A percentile compares a stretch with the other conserved stretches of the same genome.
Conservation (phyloP, 2,797 vertebrate species). For the Melanogrammus aeglefinus region DNA sequence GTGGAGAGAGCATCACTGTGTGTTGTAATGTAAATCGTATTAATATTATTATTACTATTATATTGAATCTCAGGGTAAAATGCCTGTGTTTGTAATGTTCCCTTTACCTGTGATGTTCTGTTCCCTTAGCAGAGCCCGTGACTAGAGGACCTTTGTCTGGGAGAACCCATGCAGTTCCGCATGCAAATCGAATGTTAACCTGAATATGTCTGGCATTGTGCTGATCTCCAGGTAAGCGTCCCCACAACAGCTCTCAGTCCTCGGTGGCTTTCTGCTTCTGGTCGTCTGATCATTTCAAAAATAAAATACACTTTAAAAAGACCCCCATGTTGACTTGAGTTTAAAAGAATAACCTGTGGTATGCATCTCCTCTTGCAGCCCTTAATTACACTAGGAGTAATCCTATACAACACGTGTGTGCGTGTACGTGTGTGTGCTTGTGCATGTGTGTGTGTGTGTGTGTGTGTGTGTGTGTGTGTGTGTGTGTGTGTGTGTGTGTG, state of each 20-base stretch:
- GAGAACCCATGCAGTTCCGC: constrained; percentile 32
- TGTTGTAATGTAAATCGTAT: no score
- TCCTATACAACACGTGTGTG: not conserved
- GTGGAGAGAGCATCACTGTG: not conserved
- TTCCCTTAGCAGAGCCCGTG: constrained; percentile 19
- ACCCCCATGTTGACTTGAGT: not conserved
- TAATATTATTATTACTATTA: not conserved
- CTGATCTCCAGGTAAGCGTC: not conserved
- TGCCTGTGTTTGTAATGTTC: not conserved
- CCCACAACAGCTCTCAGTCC: not conserved
- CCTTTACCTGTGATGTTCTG: not conserved
- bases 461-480: not conserved
- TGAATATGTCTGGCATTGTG: constrained; percentile 25
- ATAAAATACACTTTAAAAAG: no score
- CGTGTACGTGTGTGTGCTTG: not conserved
- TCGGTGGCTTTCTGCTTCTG: no score
- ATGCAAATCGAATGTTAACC: constrained; percentile 41
- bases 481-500: not conserved
- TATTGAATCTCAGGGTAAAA: not conserved
- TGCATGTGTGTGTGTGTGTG: not conserved
- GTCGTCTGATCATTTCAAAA: no score
- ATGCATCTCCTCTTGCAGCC: not conserved
- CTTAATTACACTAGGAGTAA: not conserved
- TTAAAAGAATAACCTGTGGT: not conserved
- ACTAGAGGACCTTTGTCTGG: constrained; percentile 28